These are phyloP conservation scores for Halictus rubicundus DNA, from an alignment of 1,140 invertebrate species.

Conservation along the genomic window DNA sequence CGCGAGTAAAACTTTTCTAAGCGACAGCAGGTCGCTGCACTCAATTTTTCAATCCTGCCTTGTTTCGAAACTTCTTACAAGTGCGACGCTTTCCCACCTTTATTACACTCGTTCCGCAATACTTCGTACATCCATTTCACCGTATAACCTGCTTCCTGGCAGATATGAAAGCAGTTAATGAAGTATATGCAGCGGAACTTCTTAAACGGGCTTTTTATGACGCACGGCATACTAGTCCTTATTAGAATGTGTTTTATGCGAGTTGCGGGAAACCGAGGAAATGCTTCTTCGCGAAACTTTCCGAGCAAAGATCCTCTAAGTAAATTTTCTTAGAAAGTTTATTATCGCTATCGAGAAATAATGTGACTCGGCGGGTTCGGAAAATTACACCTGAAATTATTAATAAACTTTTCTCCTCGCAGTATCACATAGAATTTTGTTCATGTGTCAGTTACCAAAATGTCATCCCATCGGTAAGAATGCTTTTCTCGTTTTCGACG, in stretches of 20 bases:
- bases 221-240: neutral
- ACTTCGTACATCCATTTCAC: neutral
- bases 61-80: slow-evolving; percentile 38
- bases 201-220: neutral
- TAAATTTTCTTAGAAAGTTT: no score
- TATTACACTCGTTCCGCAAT: slow-evolving; percentile 26
- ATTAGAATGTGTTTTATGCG: neutral
- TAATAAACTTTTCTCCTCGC: no score
- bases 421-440: no score
- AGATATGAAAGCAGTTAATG: slow-evolving; percentile 17
- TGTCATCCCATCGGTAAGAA: no score
- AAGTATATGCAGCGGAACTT: neutral
- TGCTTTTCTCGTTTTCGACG: no score
- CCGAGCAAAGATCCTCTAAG: neutral
- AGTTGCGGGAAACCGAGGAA: neutral
- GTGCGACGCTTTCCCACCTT: neutral
- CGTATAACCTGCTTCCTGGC: neutral
- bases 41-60: slow-evolving; percentile 22
- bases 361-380: no score
- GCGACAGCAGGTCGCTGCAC: neutral
- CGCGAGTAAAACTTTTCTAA: slow-evolving; percentile 11
- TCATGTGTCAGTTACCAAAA: no score
- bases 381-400: no score
- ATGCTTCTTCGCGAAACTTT: neutral
- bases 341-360: no score